Base-by-base conservation (phyloP, 2,888 invertebrate species). In the Perizoma affinitatum region DNA sequence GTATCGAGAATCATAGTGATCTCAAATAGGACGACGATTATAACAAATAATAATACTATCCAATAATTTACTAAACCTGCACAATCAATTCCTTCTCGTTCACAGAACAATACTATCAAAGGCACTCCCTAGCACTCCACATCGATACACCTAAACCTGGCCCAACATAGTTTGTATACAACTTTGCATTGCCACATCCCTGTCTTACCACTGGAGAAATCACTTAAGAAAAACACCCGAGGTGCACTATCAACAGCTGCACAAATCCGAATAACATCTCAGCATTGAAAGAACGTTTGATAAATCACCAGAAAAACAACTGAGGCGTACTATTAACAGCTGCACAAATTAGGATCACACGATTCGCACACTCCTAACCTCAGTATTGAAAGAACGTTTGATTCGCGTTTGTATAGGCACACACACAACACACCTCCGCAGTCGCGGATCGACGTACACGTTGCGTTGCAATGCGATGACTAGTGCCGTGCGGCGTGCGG, bases 31-130 rank as follows among this genome's bases (percentile, higher is more conserved):
- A 76, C 79, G 69, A 75, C 74, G 76, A 73, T 70, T 73, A 74
- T 73, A 76, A 76, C 74, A 73, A 68, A 72, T 75, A 78, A 78
- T 86, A 87, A 86, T 86, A 86, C 84, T 84, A 83, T 80, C 69
- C 64, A 79, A 79, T 80, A 81, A 79, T 74, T 80, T 76, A 76
- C 63, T 72, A 70, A 71, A 70, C 62, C 74, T 70, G 70, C 64
- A 60, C 66, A 66, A 73, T 76, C 69, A 72, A 77, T 79, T 78
- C 71, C 71, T 71, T 77, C 72, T 67, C 68, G 70, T 74, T 73
- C 76, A 69, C 63, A 64, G 73, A 65, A 74, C 72, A 67, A 71
- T 66, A 71, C 65, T 65, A 63, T 58, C 69, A 69, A 87, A 87
- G 88, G 87, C 87, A 88, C 88, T 84, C 73, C 61, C 68, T 73